Conservation (phyloP, 2,888 invertebrate species). For the Fragum fragum region DNA sequence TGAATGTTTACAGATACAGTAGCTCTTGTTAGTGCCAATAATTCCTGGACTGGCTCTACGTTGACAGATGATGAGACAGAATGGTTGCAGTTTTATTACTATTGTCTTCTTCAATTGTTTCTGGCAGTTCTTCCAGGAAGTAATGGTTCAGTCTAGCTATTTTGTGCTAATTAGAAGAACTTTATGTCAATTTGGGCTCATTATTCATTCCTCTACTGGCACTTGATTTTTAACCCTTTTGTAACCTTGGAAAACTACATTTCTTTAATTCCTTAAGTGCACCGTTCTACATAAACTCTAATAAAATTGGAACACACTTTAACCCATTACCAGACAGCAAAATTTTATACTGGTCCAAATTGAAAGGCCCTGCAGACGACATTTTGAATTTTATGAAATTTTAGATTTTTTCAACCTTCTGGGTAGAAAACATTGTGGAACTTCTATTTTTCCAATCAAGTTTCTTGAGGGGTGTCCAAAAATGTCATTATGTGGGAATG, state of each 20-base stretch:
- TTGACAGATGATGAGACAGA: constrained; percentile 31
- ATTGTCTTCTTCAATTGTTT: constrained; percentile 31
- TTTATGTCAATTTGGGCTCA: constrained; percentile 29
- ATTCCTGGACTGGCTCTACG: background rate
- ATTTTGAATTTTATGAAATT: too few species aligned
- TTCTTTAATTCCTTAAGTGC: too few species aligned
- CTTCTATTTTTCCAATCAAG: too few species aligned
- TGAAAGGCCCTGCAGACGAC: too few species aligned
- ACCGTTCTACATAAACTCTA: too few species aligned
- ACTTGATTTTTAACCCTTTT: constrained; percentile 22
- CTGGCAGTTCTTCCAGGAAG: constrained; percentile 25
- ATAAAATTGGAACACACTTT: too few species aligned
- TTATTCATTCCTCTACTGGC: constrained; percentile 25
- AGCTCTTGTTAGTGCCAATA: constrained; percentile 11
- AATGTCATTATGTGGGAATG: too few species aligned
- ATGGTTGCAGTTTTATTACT: constrained; percentile 29
- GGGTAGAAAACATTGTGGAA: too few species aligned
- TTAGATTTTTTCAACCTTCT: too few species aligned
- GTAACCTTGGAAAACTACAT: background rate
- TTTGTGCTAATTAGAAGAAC: constrained; percentile 30
- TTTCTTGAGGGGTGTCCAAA: too few species aligned
- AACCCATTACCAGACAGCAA: too few species aligned
- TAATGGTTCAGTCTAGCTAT: constrained; percentile 15
- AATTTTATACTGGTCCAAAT: too few species aligned
- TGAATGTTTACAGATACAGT: background rate